Conservation (phyloP, 2,888 invertebrate genomes). For the Elysia crispata region DNA sequence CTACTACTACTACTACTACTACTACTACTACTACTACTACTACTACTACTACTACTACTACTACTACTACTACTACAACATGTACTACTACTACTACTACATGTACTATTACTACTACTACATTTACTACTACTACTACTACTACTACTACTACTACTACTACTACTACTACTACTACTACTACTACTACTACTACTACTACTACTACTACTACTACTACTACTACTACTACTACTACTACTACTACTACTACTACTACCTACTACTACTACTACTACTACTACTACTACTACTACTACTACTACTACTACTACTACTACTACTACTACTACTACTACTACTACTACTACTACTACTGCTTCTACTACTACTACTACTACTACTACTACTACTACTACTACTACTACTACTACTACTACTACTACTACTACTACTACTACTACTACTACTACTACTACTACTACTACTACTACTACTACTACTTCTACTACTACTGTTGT, state of each 20-base stretch:
- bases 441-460: conserved; percentile 1
- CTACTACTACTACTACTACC: too few relatives aligned
- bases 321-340: conserved; percentile 19
- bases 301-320: conserved; percentile 5
- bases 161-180: conserved; percentile 24
- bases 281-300: conserved; percentile 19
- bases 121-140: not conserved
- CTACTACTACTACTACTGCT: too few relatives aligned
- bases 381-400: conserved; percentile 23
- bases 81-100: not conserved
- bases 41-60: conserved; percentile 19
- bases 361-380: too few relatives aligned
- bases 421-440: conserved; percentile 26
- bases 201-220: conserved; percentile 26
- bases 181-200: conserved; percentile 26
- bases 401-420: conserved; percentile 28
- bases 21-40: conserved; percentile 26
- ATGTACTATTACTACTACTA: not conserved
- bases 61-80: not conserved
- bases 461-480: too few relatives aligned
- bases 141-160: conserved; percentile 5
- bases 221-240: conserved; percentile 23
- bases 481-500: too few relatives aligned
- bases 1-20: conserved; percentile 26
- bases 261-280: too few relatives aligned